Evolutionary conservation across 2,113 vertebrate species (phyloP), one percentile per base, ranked within the genome.

Genomic region (Silurus meridionalis): DNA sequence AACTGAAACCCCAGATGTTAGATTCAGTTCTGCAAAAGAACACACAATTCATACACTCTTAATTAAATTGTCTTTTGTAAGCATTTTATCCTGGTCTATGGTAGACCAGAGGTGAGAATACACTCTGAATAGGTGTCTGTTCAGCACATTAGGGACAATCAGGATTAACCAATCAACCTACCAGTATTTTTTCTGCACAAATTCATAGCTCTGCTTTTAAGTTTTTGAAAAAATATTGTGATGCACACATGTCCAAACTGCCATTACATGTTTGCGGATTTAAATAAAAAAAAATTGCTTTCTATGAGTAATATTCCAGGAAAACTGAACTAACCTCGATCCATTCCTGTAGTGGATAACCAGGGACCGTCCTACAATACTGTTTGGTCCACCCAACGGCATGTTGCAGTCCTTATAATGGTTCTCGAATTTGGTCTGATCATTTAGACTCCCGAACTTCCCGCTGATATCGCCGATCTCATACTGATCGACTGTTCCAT

Each of bases 391-490:
- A 61, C 87, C 94, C 80, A 96, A 80, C 0, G 93, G 94, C 91
- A 96, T 87, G 83, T 93, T 91, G 58, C 87, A 78, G 82, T 96
- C 96, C 78, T 72, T 75, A 79, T 90, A 93, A 21, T 86, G 19
- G 6, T 60, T 87, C 6, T 89, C 17, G 8, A 57, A 63, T 60
- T 91, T 23, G 9, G 88, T 85, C 37, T 86, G 92, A 83, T 46
- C 81, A 10, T 14, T 83, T n/a, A 96, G 89, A 46, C 85, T 79
- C 23, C 95, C 95, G 83, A 93, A 95, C 89, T 96, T 96, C 13
- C 96, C 96, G 69, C 95, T 94, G 63, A 96, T 91, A 84, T 96
- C 96, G 4, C 96, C 96, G 37, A 94, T 77, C 85, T 96, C 95
- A 86, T 96, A 96, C 81, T 96, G 92, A 86, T 96, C 96, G 37